A percentile compares a stretch with the other conserved stretches of the same genome.
Conservation (phyloP, 1,140 invertebrate genomes). For the Drosophila murphyi region DNA sequence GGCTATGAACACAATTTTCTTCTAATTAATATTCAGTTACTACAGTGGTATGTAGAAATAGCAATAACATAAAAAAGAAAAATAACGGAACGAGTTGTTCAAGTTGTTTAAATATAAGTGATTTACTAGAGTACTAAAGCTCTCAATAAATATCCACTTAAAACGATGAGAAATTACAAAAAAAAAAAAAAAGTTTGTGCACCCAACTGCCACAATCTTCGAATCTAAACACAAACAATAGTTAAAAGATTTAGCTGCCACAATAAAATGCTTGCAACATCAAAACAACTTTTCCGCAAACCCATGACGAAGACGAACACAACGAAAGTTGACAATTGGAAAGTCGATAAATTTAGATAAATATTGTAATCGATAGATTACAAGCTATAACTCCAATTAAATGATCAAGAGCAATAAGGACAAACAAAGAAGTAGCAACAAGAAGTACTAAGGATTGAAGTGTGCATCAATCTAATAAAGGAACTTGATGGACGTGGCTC, state of each 20-base stretch:
- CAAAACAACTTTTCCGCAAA: neutral
- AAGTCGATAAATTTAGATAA: neutral
- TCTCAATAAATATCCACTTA: no score
- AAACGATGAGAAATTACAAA: no score
- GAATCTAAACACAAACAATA: neutral
- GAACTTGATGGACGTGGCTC: constrained; percentile 18
- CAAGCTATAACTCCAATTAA: neutral
- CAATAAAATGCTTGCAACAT: neutral
- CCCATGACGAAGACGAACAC: neutral
- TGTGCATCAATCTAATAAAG: constrained; percentile 25
- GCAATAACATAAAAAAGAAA: no score
- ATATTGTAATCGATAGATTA: constrained; percentile 4
- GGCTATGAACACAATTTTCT: no score
- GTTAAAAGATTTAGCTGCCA: neutral
- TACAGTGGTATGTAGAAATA: no score
- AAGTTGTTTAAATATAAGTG: no score
- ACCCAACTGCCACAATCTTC: no score
- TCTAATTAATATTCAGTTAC: no score
- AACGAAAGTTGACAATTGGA: neutral
- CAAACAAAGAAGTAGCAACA: neutral
- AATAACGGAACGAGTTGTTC: no score
- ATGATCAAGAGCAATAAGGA: neutral
- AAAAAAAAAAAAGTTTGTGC: no score
- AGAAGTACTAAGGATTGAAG: neutral
- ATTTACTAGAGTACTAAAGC: no score